A percentile compares a stretch with the other conserved stretches of the same genome.
Evolutionary conservation across 2,888 invertebrate species (phyloP).

Genomic region (Coelogynopora nodosa): DNA sequence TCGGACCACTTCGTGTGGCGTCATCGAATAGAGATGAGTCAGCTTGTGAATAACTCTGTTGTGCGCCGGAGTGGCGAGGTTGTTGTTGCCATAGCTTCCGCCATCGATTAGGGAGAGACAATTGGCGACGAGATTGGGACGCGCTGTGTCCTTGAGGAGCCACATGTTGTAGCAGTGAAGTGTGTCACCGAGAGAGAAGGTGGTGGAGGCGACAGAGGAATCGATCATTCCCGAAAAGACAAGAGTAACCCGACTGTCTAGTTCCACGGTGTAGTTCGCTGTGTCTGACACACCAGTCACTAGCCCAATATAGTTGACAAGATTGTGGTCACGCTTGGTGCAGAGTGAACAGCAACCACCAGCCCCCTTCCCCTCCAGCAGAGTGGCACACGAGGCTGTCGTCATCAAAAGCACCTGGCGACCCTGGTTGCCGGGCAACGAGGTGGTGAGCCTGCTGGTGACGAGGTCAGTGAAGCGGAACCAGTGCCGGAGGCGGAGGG

Average conservation of each 20-base stretch:
- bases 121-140: background rate
- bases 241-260: no score
- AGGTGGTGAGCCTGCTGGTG: background rate
- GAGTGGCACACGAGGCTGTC: no score
- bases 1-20: background rate
- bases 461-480: background rate
- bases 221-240: no score
- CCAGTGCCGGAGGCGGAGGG: background rate
- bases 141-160: background rate
- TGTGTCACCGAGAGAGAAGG: no score
- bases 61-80: background rate
- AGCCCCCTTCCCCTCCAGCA: background rate
- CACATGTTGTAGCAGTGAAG: background rate
- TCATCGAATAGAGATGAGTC: background rate
- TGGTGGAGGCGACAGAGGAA: background rate
- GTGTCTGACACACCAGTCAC: no score
- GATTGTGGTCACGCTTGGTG: background rate
- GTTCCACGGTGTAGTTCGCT: no score
- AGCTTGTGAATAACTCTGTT: background rate
- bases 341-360: background rate
- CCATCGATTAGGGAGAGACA: background rate
- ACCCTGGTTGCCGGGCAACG: no score
- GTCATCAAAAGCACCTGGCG: no score
- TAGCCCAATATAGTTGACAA: background rate
- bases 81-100: background rate